phyloP scores from a whole-genome alignment of 2,113 vertebrate genomes.

The Vanacampus margaritifer region DNA sequence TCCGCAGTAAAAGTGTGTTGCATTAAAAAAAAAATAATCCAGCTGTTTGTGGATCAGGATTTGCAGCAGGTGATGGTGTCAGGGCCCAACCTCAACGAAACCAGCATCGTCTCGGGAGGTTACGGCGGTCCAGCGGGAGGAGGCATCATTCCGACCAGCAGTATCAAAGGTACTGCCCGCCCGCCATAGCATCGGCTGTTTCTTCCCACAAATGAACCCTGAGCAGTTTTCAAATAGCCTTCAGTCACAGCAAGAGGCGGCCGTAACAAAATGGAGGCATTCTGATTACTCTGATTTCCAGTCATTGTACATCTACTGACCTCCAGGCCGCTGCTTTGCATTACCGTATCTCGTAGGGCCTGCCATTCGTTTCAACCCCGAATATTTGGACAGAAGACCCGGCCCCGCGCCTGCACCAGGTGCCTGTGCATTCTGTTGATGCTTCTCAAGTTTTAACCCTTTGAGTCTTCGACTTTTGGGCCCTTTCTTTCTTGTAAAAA shows the following conservation, averaged over 20 bases:
- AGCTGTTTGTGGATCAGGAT: conserved; percentile 71
- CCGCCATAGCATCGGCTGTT: background rate
- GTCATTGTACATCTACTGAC: conserved; percentile 26
- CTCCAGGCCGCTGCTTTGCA: conserved; percentile 26
- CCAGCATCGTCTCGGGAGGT: conserved; percentile 96
- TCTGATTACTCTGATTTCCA: background rate
- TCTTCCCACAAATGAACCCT: background rate
- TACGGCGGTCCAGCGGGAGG: conserved; percentile 92
- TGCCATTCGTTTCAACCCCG: conserved; percentile 69
- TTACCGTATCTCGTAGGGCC: conserved; percentile 68
- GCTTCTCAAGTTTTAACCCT: conserved; percentile 34
- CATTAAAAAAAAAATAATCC: background rate
- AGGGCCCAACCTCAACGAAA: conserved; percentile 95
- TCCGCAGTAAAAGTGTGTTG: no score
- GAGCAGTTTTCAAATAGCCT: background rate
- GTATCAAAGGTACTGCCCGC: conserved; percentile 77
- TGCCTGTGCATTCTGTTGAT: conserved; percentile 52
- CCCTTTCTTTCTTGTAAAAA: background rate
- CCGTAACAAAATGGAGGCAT: background rate
- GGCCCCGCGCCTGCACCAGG: conserved; percentile 65
- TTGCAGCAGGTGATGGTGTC: conserved; percentile 99
- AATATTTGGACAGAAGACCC: conserved; percentile 72
- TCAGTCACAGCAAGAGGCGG: conserved; percentile 10
- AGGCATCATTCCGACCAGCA: conserved; percentile 86
- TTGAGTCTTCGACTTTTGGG: conserved; percentile 16